These are phyloP conservation scores for Turnix velox DNA, from an alignment of 2,113 vertebrate genomes.

Conservation along the genomic window DNA sequence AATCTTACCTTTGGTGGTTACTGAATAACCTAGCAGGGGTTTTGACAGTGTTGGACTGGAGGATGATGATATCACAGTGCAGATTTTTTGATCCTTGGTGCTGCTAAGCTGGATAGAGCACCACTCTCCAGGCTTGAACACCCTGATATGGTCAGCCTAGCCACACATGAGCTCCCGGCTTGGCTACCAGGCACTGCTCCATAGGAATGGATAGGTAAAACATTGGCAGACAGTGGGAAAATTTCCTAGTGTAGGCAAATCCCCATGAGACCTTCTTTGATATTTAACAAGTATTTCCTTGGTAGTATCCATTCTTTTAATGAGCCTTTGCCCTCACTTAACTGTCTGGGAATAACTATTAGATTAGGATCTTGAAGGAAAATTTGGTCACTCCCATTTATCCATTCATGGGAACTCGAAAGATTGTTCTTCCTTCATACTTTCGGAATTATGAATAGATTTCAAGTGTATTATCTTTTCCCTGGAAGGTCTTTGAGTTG, in stretches of 20 bases:
- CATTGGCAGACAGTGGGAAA: background rate
- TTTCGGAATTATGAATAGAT: background rate
- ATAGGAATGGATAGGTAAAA: background rate
- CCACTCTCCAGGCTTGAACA: background rate
- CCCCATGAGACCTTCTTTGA: rapidly evolving
- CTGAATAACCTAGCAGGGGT: background rate
- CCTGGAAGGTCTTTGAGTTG: background rate
- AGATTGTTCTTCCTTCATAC: background rate
- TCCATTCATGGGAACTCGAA: no score
- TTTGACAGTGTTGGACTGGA: background rate
- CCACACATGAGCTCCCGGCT: rapidly evolving
- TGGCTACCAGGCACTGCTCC: background rate
- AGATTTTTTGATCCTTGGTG: rapidly evolving
- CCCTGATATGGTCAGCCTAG: background rate
- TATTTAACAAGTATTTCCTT: background rate
- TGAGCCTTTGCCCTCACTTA: background rate
- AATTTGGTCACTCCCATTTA: background rate
- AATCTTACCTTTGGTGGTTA: background rate
- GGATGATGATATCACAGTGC: rapidly evolving
- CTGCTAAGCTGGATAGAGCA: background rate
- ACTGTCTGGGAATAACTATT: background rate
- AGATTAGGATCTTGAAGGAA: background rate
- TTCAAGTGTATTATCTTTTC: background rate
- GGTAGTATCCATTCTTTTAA: rapidly evolving
- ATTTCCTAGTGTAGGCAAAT: background rate